A percentile compares a stretch with the other conserved stretches of the same genome.
Evolutionary conservation across 2,888 invertebrate species (phyloP).

Genomic region (Maniola hyperantus): DNA sequence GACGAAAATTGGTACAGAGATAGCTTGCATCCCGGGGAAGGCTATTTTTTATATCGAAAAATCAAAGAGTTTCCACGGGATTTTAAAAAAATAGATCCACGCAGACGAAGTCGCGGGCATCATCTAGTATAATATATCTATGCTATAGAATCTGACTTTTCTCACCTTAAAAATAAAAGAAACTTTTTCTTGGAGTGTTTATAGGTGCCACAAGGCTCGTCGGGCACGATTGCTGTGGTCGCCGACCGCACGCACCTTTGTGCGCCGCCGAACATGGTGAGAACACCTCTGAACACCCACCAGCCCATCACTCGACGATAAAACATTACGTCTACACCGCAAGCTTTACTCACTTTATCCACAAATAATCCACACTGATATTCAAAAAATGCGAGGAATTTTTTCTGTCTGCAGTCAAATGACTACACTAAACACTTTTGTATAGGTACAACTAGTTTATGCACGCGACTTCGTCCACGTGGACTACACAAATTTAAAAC

Average conservation of each 20-base stretch:
- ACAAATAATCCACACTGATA: background rate
- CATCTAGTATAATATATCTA: no score
- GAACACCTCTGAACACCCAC: slow-evolving; percentile 46
- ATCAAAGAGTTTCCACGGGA: no score
- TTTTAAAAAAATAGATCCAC: no score
- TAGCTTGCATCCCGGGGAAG: no score
- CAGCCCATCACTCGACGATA: slow-evolving; percentile 43
- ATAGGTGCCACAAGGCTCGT: slow-evolving; percentile 44
- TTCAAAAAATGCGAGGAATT: background rate
- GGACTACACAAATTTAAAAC: no score
- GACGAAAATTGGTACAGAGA: no score
- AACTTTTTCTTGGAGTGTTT: slow-evolving; percentile 46
- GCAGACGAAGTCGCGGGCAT: no score
- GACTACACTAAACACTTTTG: no score
- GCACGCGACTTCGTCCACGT: no score
- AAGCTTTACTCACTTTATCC: slow-evolving; percentile 38
- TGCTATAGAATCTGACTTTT: background rate
- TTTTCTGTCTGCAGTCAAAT: no score
- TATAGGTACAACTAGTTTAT: no score
- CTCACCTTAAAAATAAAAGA: slow-evolving; percentile 8
- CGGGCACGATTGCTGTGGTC: slow-evolving; percentile 56
- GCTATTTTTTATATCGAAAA: no score
- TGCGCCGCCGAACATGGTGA: slow-evolving; percentile 57
- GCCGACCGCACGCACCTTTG: slow-evolving; percentile 45
- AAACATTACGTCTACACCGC: slow-evolving; percentile 45